Evolutionary conservation across 2,888 invertebrate species (phyloP).

Genomic region (Apomyelois bistriatella): DNA sequence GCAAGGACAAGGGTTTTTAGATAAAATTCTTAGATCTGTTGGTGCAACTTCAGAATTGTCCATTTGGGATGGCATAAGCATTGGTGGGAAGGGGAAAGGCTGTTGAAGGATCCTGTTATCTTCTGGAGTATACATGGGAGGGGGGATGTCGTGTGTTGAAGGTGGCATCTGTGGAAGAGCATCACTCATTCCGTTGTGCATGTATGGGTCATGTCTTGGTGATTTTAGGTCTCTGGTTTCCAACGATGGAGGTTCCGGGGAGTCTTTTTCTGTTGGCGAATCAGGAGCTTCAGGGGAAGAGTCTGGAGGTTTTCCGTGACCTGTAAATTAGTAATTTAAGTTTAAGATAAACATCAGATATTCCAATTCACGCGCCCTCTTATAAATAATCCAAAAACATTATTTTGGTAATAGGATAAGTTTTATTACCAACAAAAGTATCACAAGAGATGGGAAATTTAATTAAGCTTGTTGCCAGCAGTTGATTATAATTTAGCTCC

Average conservation of each 20-base stretch:
- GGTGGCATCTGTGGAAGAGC: constrained; percentile 34
- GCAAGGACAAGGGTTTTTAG: constrained; percentile 60
- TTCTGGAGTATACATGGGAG: constrained; percentile 51
- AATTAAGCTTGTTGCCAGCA: too few relatives aligned
- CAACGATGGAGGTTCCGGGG: constrained; percentile 54
- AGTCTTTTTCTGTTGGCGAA: constrained; percentile 64
- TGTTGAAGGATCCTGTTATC: constrained; percentile 60
- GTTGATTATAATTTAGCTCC: too few relatives aligned
- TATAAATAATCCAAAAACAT: too few relatives aligned
- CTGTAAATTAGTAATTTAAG: constrained; percentile 33
- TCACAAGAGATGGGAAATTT: too few relatives aligned
- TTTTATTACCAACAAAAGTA: too few relatives aligned
- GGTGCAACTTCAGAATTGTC: constrained; percentile 58
- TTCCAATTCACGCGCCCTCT: too few relatives aligned
- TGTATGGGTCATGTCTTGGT: constrained; percentile 57
- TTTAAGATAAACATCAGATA: background rate
- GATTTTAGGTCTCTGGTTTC: constrained; percentile 60
- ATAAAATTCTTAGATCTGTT: constrained; percentile 64
- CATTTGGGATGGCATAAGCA: constrained; percentile 53
- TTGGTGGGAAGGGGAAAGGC: constrained; percentile 55
- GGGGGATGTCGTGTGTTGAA: constrained; percentile 50
- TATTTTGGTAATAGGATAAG: too few relatives aligned
- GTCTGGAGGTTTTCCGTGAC: constrained; percentile 66
- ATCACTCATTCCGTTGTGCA: constrained; percentile 51
- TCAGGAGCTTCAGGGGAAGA: constrained; percentile 67